A percentile compares a stretch with the other conserved stretches of the same genome.
phyloP scores from a whole-genome alignment of 2,113 vertebrate genomes.

The Halichoeres trimaculatus region DNA sequence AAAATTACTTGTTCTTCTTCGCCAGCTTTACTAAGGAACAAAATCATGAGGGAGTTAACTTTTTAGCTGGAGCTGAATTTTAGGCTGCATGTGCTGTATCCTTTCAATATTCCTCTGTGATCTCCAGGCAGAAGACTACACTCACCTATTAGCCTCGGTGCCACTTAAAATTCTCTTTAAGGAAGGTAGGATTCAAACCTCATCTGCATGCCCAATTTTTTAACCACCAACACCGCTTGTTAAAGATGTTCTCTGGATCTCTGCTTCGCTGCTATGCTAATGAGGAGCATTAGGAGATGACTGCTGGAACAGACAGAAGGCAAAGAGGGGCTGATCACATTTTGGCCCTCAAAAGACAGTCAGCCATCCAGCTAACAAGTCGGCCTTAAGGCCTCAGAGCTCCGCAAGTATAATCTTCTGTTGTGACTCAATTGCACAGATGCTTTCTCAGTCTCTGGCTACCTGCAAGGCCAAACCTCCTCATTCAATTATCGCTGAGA shows the following conservation, averaged over 20 bases:
- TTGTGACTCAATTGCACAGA: constrained; percentile 51
- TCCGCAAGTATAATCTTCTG: constrained; percentile 58
- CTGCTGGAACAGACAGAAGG: constrained; percentile 56
- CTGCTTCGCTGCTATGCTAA: constrained; percentile 56
- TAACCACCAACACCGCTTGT: constrained; percentile 19
- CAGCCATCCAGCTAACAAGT: constrained; percentile 56
- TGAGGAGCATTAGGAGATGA: constrained; percentile 56
- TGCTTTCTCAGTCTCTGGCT: constrained; percentile 34
- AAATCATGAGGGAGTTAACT: constrained; percentile 30
- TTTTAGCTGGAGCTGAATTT: constrained; percentile 6
- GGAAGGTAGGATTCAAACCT: constrained; percentile 25
- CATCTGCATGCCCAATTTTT: constrained; percentile 27
- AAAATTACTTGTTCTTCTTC: constrained; percentile 53
- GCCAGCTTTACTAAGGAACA: constrained; percentile 38
- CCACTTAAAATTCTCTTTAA: constrained; percentile 28
- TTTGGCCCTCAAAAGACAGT: constrained; percentile 46
- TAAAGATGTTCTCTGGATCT: constrained; percentile 35
- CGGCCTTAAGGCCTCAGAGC: constrained; percentile 39
- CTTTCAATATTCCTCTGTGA: constrained; percentile 11
- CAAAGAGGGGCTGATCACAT: constrained; percentile 57
- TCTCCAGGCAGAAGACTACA: constrained; percentile 21
- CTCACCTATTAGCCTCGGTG: constrained; percentile 27
- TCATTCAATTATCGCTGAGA: constrained; percentile 44
- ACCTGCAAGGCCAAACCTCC: constrained; percentile 56
- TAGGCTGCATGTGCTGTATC: constrained; percentile 20